Percentiles rank a stretch among this genome's conserved stretches.
These are phyloP conservation scores for Drosophila fungiperda DNA, from an alignment of 2,888 invertebrate species.

Conservation along the genomic window DNA sequence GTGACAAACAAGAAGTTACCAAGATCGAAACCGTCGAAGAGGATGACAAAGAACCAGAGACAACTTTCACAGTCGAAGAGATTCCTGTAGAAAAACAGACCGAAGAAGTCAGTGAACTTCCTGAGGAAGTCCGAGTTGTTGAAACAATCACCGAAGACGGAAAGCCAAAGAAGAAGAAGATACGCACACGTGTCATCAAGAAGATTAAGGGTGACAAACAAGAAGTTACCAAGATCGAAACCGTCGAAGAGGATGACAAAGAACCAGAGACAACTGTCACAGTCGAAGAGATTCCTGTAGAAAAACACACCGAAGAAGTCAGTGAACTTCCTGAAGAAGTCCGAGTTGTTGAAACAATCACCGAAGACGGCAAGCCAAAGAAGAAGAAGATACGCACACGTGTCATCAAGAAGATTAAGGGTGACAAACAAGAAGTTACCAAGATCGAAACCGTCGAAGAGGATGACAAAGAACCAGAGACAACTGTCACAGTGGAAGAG, in stretches of 20 bases:
- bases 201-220: slow-evolving; percentile 40
- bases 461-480: slow-evolving; percentile 34
- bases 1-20: slow-evolving; percentile 45
- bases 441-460: slow-evolving; percentile 44
- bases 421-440: slow-evolving; percentile 43
- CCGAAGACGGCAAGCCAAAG: slow-evolving; percentile 34
- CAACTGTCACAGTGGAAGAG: slow-evolving; percentile 31
- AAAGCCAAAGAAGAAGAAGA: slow-evolving; percentile 43
- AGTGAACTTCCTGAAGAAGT: slow-evolving; percentile 37
- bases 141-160: slow-evolving; percentile 35
- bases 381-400: slow-evolving; percentile 38
- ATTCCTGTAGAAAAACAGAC: slow-evolving; percentile 19
- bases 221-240: slow-evolving; percentile 45
- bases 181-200: slow-evolving; percentile 38
- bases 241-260: slow-evolving; percentile 40
- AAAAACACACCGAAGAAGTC: slow-evolving; percentile 18
- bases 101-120: slow-evolving; percentile 35
- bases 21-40: slow-evolving; percentile 46
- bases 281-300: slow-evolving; percentile 23
- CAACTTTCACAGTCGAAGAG: slow-evolving; percentile 36
- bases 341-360: slow-evolving; percentile 22
- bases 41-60: slow-evolving; percentile 39
- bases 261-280: slow-evolving; percentile 34
- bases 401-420: slow-evolving; percentile 40
- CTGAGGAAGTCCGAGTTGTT: slow-evolving; percentile 36